Conservation (phyloP, 2,797 vertebrate species). For the Crypturellus tataupa region DNA sequence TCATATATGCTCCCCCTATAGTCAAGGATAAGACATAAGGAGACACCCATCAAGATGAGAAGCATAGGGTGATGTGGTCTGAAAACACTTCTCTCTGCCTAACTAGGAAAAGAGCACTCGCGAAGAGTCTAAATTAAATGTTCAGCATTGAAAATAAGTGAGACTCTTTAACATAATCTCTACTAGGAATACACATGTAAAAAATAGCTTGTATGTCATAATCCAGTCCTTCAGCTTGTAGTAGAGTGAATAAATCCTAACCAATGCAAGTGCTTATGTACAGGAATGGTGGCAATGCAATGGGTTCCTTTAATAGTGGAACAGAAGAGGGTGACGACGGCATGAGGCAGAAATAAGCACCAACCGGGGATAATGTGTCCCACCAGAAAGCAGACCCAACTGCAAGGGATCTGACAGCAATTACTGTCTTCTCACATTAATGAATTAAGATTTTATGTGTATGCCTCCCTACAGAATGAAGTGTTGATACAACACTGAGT, state of each 20-base stretch:
- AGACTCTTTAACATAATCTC: background rate
- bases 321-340: background rate
- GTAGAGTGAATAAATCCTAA: background rate
- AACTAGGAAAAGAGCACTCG: background rate
- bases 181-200: background rate
- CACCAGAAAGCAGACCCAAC: background rate
- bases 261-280: background rate
- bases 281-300: fast-evolving
- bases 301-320: background rate
- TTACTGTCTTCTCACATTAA: background rate
- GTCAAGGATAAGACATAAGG: background rate
- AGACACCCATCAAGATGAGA: background rate
- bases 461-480: background rate
- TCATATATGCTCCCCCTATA: background rate
- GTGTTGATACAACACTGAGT: background rate
- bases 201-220: background rate
- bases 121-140: background rate
- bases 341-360: background rate
- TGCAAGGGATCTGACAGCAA: background rate
- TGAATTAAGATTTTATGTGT: background rate
- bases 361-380: background rate
- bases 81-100: background rate
- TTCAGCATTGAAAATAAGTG: background rate
- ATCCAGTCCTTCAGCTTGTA: background rate
- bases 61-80: background rate